Conservation (phyloP, 2,888 invertebrate species). For the Dicranocentrus wangi region DNA sequence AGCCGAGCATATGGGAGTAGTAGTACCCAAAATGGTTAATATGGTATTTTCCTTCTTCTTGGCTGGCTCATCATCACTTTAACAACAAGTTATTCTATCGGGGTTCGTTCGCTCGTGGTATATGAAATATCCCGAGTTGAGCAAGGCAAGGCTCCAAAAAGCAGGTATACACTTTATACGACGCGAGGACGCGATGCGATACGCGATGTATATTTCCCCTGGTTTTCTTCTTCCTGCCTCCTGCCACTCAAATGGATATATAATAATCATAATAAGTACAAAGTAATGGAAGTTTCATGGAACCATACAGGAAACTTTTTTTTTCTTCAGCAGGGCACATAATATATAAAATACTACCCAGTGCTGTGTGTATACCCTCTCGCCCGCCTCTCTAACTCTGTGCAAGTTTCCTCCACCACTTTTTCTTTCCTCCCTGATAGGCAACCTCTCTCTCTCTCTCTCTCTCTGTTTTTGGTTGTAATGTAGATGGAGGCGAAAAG, state of each 20-base stretch:
- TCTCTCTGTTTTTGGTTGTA: constrained; percentile 16
- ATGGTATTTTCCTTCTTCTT: too few relatives aligned
- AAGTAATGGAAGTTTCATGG: constrained; percentile 35
- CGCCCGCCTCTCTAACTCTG: not conserved
- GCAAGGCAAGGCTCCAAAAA: too few relatives aligned
- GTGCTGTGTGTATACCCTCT: not conserved
- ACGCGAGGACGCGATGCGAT: not conserved
- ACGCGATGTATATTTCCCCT: not conserved
- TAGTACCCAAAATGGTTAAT: too few relatives aligned
- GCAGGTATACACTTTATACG: not conserved
- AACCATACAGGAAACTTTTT: not conserved
- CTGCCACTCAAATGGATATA: constrained; percentile 22
- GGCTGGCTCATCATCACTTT: not conserved
- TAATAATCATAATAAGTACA: constrained; percentile 33
- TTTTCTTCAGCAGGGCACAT: too few relatives aligned
- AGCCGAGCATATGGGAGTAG: too few relatives aligned
- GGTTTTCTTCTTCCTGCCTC: constrained; percentile 9
- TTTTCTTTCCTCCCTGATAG: constrained; percentile 28
- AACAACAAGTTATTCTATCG: constrained; percentile 1
- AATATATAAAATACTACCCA: too few relatives aligned
- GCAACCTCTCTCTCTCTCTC: constrained; percentile 39
- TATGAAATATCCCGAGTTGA: constrained; percentile 13
- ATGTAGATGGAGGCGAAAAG: constrained; percentile 45
- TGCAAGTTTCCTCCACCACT: constrained; percentile 1
- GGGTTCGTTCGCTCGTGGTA: not conserved